phyloP scores from a whole-genome alignment of 1,140 invertebrate genomes.

The Atta texana region DNA sequence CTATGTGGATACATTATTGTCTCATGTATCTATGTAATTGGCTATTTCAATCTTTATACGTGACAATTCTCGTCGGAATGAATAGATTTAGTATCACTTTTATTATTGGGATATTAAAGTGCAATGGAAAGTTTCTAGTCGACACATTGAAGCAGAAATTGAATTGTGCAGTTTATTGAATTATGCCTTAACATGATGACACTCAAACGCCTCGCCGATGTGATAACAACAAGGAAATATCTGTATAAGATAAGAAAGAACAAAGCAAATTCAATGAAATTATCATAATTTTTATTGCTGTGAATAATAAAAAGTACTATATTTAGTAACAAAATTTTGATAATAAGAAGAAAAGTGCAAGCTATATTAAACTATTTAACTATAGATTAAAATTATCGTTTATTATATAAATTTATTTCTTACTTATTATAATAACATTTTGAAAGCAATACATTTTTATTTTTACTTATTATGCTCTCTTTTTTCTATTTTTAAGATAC shows the following conservation, averaged over 20 bases:
- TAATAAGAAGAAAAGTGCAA: background rate
- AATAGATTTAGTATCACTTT: slow-evolving; percentile 37
- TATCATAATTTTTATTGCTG: background rate
- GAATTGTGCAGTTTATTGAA: slow-evolving; percentile 37
- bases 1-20: background rate
- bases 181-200: slow-evolving; percentile 34
- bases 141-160: slow-evolving; percentile 44
- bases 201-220: background rate
- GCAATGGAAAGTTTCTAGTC: slow-evolving; percentile 2
- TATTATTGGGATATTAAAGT: slow-evolving; percentile 23
- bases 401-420: background rate
- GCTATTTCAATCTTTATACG: slow-evolving; percentile 23
- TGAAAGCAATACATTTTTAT: background rate
- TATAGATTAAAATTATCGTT: background rate
- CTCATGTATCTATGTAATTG: background rate
- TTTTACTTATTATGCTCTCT: background rate
- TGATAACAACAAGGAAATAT: background rate
- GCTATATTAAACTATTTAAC: background rate
- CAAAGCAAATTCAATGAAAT: background rate
- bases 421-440: background rate
- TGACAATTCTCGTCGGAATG: background rate
- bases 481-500: background rate
- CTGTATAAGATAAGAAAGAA: background rate
- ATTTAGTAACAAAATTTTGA: background rate
- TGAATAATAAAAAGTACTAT: background rate